These are phyloP conservation scores for Mythimna vitellina DNA, from an alignment of 2,888 invertebrate genomes.

Conservation along the genomic window DNA sequence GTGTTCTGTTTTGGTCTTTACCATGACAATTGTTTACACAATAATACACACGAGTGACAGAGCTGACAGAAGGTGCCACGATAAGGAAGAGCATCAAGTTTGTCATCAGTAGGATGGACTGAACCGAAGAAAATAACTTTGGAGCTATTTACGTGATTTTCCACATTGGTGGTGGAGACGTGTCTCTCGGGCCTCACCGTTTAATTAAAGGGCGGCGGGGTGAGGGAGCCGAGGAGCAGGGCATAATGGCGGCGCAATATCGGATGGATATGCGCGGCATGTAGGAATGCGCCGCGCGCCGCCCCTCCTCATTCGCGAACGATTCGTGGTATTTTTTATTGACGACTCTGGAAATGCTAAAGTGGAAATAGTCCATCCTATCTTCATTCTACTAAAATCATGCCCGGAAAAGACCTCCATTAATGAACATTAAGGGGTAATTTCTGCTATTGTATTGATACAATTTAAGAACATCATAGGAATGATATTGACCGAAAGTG, in stretches of 20 bases:
- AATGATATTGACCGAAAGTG: slow-evolving; percentile 55
- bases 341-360: slow-evolving; percentile 87
- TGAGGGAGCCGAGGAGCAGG: slow-evolving; percentile 82
- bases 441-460: slow-evolving; percentile 31
- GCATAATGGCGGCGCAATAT: slow-evolving; percentile 91
- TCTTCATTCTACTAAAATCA: slow-evolving; percentile 71
- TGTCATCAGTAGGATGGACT: slow-evolving; percentile 74
- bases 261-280: slow-evolving; percentile 91
- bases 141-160: slow-evolving; percentile 89
- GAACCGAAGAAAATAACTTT: slow-evolving; percentile 79
- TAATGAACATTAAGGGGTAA: slow-evolving; percentile 33
- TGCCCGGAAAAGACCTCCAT: slow-evolving; percentile 51
- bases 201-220: slow-evolving; percentile 90
- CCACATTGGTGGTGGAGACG: slow-evolving; percentile 86
- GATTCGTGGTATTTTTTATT: slow-evolving; percentile 90
- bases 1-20: no score
- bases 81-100: slow-evolving; percentile 66
- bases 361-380: slow-evolving; percentile 76
- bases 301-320: slow-evolving; percentile 87
- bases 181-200: slow-evolving; percentile 90
- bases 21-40: not conserved
- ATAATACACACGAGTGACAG: no score
- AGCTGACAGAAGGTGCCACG: slow-evolving; percentile 37
- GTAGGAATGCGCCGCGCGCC: slow-evolving; percentile 90
- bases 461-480: slow-evolving; percentile 48